Evolutionary conservation across 2,888 invertebrate species (phyloP), one percentile per base, ranked within the genome.

Genomic region (Xylocampa areola): DNA sequence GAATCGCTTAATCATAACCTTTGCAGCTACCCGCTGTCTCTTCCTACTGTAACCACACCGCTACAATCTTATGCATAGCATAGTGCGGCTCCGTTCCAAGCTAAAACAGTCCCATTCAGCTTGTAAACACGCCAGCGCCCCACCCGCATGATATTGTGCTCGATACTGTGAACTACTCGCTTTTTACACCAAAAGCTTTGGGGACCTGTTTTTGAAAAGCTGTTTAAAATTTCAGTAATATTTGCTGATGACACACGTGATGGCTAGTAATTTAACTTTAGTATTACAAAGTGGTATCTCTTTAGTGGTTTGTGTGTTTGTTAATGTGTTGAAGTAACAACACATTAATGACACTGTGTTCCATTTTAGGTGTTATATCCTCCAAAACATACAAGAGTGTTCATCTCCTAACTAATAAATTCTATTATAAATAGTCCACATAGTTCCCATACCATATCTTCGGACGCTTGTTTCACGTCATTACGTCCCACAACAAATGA

Each of bases 21-120:
- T 8, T 16, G 10, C 10, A n/a, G 14, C 47, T 16, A 7, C 6
- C n/a, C 55, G 37, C 68, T 36, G 0, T 1, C 52, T 23, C 21
- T 11, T 8, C 4, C 6, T 39, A 71, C 41, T 43, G 29, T 51
- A 17, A 2, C n/a, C 23, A 10, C 40, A 8, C 30, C 51, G 39
- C 61, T 54, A 81, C 62, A 79, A 80, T 77, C 73, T 77, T 80
- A 83, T 83, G 84, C 82, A 83, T 83, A 83, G 73, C 68, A 68
- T 73, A 83, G 82, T 76, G 74, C 59, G 72, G 71, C 71, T 78
- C 57, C 68, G 73, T 81, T 84, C 76, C 82, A 75, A 58, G 52
- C 69, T 80, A 75, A 81, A 82, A 81, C 80, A 79, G 77, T 75
- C 73, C 76, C 76, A 77, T 83, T 83, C 76, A 83, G 69, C 65